Evolutionary conservation across 2,888 invertebrate species (phyloP).

Genomic region (Dolichopus griseipennis): DNA sequence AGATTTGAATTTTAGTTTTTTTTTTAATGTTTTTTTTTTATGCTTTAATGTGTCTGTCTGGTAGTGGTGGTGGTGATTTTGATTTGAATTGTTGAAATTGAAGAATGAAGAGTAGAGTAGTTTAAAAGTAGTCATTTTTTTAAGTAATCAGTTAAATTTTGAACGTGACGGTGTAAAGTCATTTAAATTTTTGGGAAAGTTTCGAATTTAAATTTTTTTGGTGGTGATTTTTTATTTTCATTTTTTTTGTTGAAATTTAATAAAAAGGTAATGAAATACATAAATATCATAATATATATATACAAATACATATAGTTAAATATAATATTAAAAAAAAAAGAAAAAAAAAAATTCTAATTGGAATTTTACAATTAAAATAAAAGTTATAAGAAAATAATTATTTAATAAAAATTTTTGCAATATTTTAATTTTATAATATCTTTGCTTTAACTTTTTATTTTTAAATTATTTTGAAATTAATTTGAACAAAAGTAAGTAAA

Average conservation of each 20-base stretch:
- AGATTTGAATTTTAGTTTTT: too few relatives aligned
- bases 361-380: neutral
- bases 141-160: neutral
- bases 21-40: too few relatives aligned
- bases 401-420: too few relatives aligned
- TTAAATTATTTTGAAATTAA: too few relatives aligned
- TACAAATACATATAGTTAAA: too few relatives aligned
- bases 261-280: neutral
- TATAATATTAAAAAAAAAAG: too few relatives aligned
- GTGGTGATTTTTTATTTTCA: constrained; percentile 5
- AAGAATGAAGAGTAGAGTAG: neutral
- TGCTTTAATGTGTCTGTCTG: too few relatives aligned
- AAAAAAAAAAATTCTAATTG: neutral
- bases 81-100: neutral
- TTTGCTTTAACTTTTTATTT: too few relatives aligned
- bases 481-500: too few relatives aligned
- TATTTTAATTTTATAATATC: too few relatives aligned
- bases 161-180: constrained; percentile 2
- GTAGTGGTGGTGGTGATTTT: too few relatives aligned
- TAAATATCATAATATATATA: neutral
- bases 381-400: too few relatives aligned
- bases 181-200: neutral
- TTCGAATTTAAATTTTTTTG: neutral
- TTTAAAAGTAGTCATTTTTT: neutral
- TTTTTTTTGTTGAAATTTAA: constrained; percentile 5